phyloP scores from a whole-genome alignment of 2,888 invertebrate genomes.

The Aphodius granarius region DNA sequence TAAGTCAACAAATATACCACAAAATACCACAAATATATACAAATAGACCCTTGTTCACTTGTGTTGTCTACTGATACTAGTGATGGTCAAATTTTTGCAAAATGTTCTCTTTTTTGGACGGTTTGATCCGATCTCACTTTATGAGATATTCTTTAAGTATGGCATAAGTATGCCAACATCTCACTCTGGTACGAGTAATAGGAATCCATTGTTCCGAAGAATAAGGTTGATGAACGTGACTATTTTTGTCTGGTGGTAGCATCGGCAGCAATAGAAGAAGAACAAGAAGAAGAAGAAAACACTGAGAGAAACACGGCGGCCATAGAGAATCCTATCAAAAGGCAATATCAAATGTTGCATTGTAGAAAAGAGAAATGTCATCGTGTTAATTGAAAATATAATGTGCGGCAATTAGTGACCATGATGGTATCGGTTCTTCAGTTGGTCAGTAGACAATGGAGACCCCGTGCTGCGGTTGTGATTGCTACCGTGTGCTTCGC shows the following conservation, averaged over 20 bases:
- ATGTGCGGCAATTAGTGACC: slow-evolving; percentile 62
- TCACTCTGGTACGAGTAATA: too few species aligned
- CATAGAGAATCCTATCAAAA: slow-evolving; percentile 30
- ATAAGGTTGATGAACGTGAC: slow-evolving; percentile 11
- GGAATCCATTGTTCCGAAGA: not conserved
- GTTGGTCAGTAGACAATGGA: slow-evolving; percentile 45
- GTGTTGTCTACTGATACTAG: too few species aligned
- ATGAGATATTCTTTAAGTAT: too few species aligned
- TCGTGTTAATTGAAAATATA: slow-evolving; percentile 69
- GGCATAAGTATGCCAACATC: too few species aligned
- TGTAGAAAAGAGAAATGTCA: slow-evolving; percentile 62
- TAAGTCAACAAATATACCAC: too few species aligned
- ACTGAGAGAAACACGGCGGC: slow-evolving; percentile 23
- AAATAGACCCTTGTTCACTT: too few species aligned
- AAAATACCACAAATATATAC: too few species aligned
- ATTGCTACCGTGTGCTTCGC: slow-evolving; percentile 50
- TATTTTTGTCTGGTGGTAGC: slow-evolving; percentile 9
- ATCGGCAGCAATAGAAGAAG: too few species aligned
- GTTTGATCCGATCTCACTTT: too few species aligned
- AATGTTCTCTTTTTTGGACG: too few species aligned
- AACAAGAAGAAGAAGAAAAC: slow-evolving; percentile 30
- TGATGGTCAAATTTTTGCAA: too few species aligned
- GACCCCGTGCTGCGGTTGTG: slow-evolving; percentile 46
- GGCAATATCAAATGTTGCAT: slow-evolving; percentile 30
- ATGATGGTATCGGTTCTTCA: slow-evolving; percentile 46